Percentiles rank a stretch among this genome's conserved stretches.
Conservation (phyloP, 2,888 invertebrate species). For the Lissonota sp. region DNA sequence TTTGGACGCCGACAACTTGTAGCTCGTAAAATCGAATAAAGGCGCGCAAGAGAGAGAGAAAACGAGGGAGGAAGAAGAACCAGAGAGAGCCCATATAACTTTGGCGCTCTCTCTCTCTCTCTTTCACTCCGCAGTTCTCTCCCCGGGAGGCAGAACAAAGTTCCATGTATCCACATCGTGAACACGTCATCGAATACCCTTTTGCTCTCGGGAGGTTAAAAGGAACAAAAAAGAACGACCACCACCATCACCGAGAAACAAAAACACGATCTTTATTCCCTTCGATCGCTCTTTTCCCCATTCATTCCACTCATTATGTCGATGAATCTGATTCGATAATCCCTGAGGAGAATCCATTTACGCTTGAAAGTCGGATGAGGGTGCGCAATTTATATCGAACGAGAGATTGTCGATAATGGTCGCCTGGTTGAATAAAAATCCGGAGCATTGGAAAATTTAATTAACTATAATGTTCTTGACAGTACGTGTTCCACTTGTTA, state of each 20-base stretch:
- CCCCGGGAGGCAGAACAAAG: constrained; percentile 51
- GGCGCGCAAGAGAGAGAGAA: constrained; percentile 43
- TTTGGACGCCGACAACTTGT: constrained; percentile 62
- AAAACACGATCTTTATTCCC: neutral
- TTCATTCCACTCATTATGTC: neutral
- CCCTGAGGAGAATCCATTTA: no score
- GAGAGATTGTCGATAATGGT: no score
- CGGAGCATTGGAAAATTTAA: no score
- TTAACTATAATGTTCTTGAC: no score
- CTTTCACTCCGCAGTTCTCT: constrained; percentile 26
- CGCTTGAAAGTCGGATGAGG: no score
- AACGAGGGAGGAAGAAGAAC: constrained; percentile 6
- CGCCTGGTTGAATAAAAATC: no score
- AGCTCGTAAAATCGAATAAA: constrained; percentile 65
- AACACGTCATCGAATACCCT: constrained; percentile 58
- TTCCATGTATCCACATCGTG: constrained; percentile 40
- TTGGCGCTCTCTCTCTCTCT: neutral
- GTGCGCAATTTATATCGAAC: no score
- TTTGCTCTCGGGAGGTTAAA: constrained; percentile 14
- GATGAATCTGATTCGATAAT: neutral
- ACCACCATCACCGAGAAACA: constrained; percentile 1
- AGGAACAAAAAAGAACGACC: constrained; percentile 7
- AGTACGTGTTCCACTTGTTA: no score
- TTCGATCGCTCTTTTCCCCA: neutral
- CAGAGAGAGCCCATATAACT: constrained; percentile 7